Conservation (phyloP, 2,888 invertebrate genomes). For the Atethmia centrago region DNA sequence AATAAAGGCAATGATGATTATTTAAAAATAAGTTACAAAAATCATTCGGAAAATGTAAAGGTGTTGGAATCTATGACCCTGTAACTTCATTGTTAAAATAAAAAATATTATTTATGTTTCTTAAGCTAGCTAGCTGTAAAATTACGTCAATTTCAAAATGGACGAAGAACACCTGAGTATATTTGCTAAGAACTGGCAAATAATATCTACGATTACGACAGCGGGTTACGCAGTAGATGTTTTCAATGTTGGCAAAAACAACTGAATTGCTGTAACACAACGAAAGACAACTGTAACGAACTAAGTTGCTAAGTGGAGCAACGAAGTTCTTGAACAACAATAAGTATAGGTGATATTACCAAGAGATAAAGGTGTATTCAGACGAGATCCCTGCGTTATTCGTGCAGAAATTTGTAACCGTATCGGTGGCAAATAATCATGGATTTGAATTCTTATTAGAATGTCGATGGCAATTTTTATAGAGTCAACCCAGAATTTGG, state of each 20-base stretch:
- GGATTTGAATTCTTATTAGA: too few relatives aligned
- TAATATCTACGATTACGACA: slow-evolving; percentile 33
- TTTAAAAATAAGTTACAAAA: not conserved
- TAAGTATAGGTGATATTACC: not conserved
- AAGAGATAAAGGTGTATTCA: not conserved
- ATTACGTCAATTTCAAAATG: slow-evolving; percentile 43
- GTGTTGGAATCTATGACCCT: not conserved
- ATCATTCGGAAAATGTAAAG: slow-evolving; percentile 6
- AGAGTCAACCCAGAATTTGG: too few relatives aligned
- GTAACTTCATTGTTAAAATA: not conserved
- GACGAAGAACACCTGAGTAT: slow-evolving; percentile 54
- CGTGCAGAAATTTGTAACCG: not conserved
- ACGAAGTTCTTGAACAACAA: slow-evolving; percentile 9
- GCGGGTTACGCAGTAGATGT: slow-evolving; percentile 29
- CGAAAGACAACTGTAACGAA: too few relatives aligned
- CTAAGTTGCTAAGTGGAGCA: slow-evolving; percentile 11
- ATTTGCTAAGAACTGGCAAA: slow-evolving; percentile 55
- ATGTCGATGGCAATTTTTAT: too few relatives aligned
- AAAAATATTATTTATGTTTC: not conserved
- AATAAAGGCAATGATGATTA: not conserved
- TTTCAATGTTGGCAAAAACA: slow-evolving; percentile 46
- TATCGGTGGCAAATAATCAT: slow-evolving; percentile 3
- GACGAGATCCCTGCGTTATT: not conserved
- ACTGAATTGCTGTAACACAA: slow-evolving; percentile 23
- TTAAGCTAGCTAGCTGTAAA: not conserved